Evolutionary conservation across 2,113 vertebrate genomes (phyloP).

Genomic region (Nyctibius bracteatus): DNA sequence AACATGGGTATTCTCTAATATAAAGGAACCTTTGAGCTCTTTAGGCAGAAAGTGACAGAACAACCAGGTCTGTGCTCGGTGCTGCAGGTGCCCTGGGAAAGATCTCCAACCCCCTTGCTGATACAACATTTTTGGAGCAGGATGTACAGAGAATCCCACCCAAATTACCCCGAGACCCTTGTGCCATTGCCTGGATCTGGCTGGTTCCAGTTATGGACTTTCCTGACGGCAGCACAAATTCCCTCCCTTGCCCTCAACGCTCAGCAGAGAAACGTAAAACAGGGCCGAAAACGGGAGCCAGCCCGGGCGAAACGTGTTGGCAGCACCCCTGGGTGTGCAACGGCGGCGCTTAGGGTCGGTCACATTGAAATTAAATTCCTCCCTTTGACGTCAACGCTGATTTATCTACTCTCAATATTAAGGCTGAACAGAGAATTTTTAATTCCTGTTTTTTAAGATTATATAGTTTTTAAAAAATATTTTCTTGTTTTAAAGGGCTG

Average conservation of each 20-base stretch:
- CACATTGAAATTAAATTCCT: neutral
- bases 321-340: neutral
- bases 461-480: too few relatives aligned
- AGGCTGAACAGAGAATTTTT: neutral
- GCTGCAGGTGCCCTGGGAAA: neutral
- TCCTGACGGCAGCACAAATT: neutral
- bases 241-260: neutral
- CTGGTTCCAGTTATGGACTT: neutral
- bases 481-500: neutral
- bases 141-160: neutral
- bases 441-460: neutral
- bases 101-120: neutral
- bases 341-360: fast-evolving
- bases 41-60: fast-evolving
- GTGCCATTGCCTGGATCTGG: neutral
- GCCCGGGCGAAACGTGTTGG: neutral
- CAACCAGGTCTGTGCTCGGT: neutral
- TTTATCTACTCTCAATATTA: neutral
- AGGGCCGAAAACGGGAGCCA: neutral
- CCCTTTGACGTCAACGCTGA: fast-evolving
- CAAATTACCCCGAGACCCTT: neutral
- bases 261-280: neutral
- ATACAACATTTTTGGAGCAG: neutral
- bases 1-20: too few relatives aligned
- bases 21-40: too few relatives aligned